phyloP scores from a whole-genome alignment of 2,888 invertebrate genomes.

The Pilophorus perplexus region DNA sequence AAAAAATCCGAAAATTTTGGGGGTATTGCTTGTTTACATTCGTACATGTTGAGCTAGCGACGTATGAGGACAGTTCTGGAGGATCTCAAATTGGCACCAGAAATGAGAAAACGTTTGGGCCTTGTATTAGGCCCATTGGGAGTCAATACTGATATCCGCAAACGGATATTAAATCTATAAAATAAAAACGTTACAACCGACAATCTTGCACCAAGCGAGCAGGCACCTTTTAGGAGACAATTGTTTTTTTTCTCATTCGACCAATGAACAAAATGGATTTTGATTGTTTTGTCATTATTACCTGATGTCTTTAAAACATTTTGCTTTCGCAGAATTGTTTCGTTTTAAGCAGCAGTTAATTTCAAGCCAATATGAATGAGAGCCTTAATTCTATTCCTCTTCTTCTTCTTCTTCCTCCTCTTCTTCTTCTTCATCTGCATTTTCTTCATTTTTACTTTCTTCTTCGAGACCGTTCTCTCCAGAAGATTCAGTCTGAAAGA shows the following conservation, averaged over 20 bases:
- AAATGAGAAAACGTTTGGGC: too few relatives aligned
- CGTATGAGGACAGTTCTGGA: too few relatives aligned
- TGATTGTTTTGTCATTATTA: slow-evolving; percentile 14
- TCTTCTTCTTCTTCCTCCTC: slow-evolving; percentile 24
- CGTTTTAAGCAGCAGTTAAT: neutral
- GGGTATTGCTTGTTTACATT: too few relatives aligned
- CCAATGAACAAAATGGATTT: slow-evolving; percentile 1
- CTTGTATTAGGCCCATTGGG: too few relatives aligned
- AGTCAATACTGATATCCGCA: too few relatives aligned
- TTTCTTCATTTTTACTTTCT: slow-evolving; percentile 32
- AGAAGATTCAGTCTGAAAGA: slow-evolving; percentile 41
- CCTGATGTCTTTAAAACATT: slow-evolving; percentile 23
- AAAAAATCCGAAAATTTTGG: too few relatives aligned
- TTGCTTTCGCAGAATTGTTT: slow-evolving; percentile 1
- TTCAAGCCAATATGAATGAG: slow-evolving; percentile 17
- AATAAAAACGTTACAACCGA: slow-evolving; percentile 25
- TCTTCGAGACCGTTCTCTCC: slow-evolving; percentile 42
- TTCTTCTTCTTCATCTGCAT: slow-evolving; percentile 33
- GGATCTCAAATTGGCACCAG: too few relatives aligned
- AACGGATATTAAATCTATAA: too few relatives aligned
- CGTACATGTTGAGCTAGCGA: too few relatives aligned
- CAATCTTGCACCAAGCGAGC: neutral
- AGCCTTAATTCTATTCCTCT: neutral
- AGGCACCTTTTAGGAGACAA: neutral
- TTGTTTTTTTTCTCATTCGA: neutral